phyloP scores from a whole-genome alignment of 2,888 invertebrate genomes.

The Ophonus ardosiacus region DNA sequence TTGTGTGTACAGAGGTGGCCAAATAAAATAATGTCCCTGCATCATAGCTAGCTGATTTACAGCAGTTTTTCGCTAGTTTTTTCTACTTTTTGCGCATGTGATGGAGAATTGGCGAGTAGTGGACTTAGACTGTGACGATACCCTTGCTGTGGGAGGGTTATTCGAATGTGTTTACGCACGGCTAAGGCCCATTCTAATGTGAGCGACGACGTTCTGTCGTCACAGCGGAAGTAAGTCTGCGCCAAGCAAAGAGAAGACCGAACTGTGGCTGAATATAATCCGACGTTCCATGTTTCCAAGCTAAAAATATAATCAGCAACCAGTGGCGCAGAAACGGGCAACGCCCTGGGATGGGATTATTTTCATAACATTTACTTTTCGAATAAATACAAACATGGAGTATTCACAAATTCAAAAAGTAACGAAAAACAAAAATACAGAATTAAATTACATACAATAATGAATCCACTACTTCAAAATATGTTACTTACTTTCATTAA shows the following conservation, averaged over 20 bases:
- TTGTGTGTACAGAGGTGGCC: constrained; percentile 61
- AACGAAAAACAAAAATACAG: background rate
- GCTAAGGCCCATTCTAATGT: constrained; percentile 23
- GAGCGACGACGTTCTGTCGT: constrained; percentile 65
- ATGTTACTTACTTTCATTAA: no score
- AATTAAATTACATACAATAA: no score
- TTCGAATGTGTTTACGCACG: constrained; percentile 48
- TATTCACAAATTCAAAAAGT: background rate
- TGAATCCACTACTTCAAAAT: no score
- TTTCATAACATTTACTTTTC: background rate
- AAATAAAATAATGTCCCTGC: constrained; percentile 58
- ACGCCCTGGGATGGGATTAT: background rate
- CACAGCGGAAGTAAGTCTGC: constrained; percentile 69
- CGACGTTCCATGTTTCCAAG: constrained; percentile 58
- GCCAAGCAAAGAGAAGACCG: constrained; percentile 68
- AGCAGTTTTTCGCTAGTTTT: constrained; percentile 58
- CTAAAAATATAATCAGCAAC: constrained; percentile 63
- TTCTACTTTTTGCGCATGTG: constrained; percentile 60
- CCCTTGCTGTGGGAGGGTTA: background rate
- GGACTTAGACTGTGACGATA: constrained; percentile 54
- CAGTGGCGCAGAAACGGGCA: constrained; percentile 55
- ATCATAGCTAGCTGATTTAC: constrained; percentile 55
- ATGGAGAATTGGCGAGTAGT: constrained; percentile 58
- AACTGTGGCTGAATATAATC: constrained; percentile 60
- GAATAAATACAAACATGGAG: background rate